Evolutionary conservation across 2,113 vertebrate species (phyloP).

Genomic region (Cinclus cinclus): DNA sequence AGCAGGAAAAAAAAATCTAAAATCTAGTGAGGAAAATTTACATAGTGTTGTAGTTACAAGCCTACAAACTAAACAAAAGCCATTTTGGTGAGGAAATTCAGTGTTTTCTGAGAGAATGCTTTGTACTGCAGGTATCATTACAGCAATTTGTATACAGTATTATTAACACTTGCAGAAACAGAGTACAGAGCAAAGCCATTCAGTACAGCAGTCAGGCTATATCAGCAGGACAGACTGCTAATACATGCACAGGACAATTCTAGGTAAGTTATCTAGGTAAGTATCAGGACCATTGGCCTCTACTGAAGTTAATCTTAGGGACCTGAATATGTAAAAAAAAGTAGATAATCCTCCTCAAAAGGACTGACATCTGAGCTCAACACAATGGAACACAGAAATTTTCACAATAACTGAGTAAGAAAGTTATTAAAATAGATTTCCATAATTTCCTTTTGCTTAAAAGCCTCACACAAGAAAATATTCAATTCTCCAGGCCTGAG

Average conservation of each 20-base stretch:
- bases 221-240: not conserved
- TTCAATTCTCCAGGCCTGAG: not conserved
- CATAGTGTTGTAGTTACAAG: not conserved
- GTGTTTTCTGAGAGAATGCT: not conserved
- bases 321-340: not conserved
- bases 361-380: not conserved
- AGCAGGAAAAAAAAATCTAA: not conserved
- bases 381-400: not conserved
- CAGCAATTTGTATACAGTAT: not conserved
- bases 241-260: not conserved
- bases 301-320: not conserved
- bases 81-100: not conserved
- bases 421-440: not conserved
- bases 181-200: not conserved
- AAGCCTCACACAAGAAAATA: not conserved
- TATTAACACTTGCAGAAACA: not conserved
- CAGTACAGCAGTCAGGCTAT: not conserved
- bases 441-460: not conserved
- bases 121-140: not conserved
- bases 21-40: not conserved
- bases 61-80: not conserved
- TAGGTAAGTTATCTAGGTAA: not conserved
- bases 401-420: not conserved
- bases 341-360: not conserved
- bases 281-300: not conserved